Evolutionary conservation across 2,797 vertebrate genomes (phyloP).

Genomic region (Syncerus caffer): DNA sequence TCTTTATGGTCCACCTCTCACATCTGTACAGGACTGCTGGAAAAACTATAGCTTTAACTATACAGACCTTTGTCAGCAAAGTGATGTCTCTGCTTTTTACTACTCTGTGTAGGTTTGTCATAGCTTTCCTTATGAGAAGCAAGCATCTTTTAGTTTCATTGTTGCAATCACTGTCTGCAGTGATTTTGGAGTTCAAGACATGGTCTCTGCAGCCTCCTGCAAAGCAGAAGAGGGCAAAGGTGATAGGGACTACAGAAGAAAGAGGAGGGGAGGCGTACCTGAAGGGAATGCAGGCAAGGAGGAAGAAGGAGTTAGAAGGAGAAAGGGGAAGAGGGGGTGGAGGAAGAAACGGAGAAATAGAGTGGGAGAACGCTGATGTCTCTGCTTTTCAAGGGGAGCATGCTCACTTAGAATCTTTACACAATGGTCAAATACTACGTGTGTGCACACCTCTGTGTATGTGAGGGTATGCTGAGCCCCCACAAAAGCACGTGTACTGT

Average conservation of each 20-base stretch:
- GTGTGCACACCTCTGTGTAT: background rate
- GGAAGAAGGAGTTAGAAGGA: background rate
- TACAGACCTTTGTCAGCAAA: background rate
- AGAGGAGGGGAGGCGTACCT: background rate
- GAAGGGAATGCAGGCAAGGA: background rate
- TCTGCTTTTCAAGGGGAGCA: background rate
- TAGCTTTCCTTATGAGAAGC: background rate
- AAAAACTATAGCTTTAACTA: background rate
- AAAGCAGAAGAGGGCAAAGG: background rate
- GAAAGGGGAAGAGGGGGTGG: background rate
- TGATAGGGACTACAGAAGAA: background rate
- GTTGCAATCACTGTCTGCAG: background rate
- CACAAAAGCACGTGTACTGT: rapidly evolving
- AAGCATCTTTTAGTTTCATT: background rate
- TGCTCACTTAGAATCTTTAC: background rate
- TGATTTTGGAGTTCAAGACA: background rate
- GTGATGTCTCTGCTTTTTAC: background rate
- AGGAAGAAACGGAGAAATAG: background rate
- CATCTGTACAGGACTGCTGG: background rate
- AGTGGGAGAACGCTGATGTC: background rate
- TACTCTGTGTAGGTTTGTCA: background rate
- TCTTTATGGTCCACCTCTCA: background rate
- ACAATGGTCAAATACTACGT: background rate
- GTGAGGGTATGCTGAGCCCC: too few species aligned
- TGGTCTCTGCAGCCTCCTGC: background rate